phyloP scores from a whole-genome alignment of 2,888 invertebrate genomes.

The Anthrax anthrax region DNA sequence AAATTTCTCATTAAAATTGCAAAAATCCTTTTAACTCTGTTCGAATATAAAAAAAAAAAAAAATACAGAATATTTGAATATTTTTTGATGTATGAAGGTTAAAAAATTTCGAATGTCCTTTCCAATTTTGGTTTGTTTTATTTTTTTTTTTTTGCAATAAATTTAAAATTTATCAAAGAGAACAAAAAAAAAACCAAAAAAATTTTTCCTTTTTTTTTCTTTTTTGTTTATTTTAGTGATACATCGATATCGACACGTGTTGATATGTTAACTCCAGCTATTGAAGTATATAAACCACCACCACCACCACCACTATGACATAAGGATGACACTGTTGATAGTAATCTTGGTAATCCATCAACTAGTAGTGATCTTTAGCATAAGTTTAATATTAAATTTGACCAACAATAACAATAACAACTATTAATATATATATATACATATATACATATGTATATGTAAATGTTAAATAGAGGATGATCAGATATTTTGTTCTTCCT shows the following conservation, averaged over 20 bases:
- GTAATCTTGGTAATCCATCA: conserved; percentile 37
- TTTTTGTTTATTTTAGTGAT: conserved; percentile 39
- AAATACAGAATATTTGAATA: no score
- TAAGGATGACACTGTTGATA: conserved; percentile 37
- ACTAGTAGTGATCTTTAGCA: conserved; percentile 37
- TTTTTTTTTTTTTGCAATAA: neutral
- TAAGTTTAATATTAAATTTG: conserved; percentile 18
- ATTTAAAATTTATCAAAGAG: no score
- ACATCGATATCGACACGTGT: conserved; percentile 58
- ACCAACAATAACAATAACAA: neutral
- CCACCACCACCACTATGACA: conserved; percentile 37
- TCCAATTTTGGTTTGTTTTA: neutral
- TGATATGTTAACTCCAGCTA: conserved; percentile 43
- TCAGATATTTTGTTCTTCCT: conserved; percentile 36
- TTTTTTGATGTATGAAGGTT: no score
- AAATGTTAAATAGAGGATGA: conserved; percentile 19
- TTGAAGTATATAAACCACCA: conserved; percentile 36
- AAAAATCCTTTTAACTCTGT: no score
- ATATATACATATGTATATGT: no score
- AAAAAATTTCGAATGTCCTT: no score
- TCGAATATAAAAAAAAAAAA: no score
- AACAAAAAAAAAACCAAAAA: no score
- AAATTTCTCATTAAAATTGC: no score
- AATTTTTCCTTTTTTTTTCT: conserved; percentile 4
- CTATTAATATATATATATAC: neutral